A percentile compares a stretch with the other conserved stretches of the same genome.
Conservation (phyloP, 2,888 invertebrate genomes). For the Ariolimax columbianus region DNA sequence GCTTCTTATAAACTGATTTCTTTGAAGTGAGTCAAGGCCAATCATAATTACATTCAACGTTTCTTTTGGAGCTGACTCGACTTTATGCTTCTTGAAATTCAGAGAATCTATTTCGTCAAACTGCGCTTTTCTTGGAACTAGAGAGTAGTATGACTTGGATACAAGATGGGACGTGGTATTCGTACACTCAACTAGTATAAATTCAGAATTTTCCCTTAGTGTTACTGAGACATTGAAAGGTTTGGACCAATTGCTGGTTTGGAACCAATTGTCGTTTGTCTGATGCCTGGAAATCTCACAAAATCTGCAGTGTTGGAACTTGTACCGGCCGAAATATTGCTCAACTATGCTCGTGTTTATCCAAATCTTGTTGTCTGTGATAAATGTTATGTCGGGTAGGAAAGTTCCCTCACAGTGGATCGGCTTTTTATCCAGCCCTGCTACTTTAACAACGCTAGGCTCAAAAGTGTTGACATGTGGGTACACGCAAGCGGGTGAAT, state of each 20-base stretch:
- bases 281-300: constrained; percentile 43
- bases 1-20: constrained; percentile 90
- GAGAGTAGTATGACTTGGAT: constrained; percentile 71
- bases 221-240: constrained; percentile 54
- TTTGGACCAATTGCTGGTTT: constrained; percentile 52
- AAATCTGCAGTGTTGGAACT: background rate
- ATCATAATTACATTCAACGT: constrained; percentile 86
- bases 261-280: constrained; percentile 53
- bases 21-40: constrained; percentile 91
- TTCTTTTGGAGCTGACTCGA: constrained; percentile 57
- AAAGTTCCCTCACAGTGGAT: background rate
- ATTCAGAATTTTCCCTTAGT: constrained; percentile 63
- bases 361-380: background rate
- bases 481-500: background rate
- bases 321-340: background rate
- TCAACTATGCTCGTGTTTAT: background rate
- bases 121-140: constrained; percentile 63
- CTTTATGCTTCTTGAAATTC: constrained; percentile 49
- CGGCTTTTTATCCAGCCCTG: background rate
- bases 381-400: background rate
- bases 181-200: constrained; percentile 70
- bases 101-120: constrained; percentile 54
- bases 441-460: background rate
- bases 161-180: constrained; percentile 59
- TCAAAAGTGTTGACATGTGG: background rate